Conservation (phyloP, 2,888 invertebrate species). For the Notocelia uddmanniana region DNA sequence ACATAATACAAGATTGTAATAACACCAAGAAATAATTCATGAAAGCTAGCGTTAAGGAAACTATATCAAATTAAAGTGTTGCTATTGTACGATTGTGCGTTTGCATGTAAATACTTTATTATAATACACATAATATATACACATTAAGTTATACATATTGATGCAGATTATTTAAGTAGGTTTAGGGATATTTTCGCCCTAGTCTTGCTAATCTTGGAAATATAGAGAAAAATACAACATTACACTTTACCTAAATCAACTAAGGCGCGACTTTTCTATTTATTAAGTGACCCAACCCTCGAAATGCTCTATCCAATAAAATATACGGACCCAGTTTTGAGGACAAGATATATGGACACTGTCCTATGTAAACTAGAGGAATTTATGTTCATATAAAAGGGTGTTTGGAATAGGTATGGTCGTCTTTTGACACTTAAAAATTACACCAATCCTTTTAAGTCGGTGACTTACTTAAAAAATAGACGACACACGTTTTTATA, state of each 20-base stretch:
- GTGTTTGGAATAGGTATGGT: neutral
- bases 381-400: conserved; percentile 19
- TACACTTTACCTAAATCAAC: neutral
- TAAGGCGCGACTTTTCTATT: neutral
- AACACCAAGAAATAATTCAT: neutral
- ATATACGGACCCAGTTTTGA: conserved; percentile 24
- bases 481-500: no score
- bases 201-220: no score
- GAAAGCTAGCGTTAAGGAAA: no score
- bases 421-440: neutral
- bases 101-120: no score
- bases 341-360: conserved; percentile 12
- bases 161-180: no score
- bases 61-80: no score
- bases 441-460: neutral
- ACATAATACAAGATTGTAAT: neutral
- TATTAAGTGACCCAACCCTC: conserved; percentile 1
- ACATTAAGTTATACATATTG: no score
- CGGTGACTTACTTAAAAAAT: neutral
- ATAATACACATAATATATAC: no score
- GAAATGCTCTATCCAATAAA: neutral
- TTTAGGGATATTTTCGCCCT: no score
- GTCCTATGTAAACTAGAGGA: conserved; percentile 27
- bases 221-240: neutral
- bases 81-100: no score